These are phyloP conservation scores for Nothoprocta perdicaria DNA, from an alignment of 2,113 vertebrate species.

Conservation along the genomic window DNA sequence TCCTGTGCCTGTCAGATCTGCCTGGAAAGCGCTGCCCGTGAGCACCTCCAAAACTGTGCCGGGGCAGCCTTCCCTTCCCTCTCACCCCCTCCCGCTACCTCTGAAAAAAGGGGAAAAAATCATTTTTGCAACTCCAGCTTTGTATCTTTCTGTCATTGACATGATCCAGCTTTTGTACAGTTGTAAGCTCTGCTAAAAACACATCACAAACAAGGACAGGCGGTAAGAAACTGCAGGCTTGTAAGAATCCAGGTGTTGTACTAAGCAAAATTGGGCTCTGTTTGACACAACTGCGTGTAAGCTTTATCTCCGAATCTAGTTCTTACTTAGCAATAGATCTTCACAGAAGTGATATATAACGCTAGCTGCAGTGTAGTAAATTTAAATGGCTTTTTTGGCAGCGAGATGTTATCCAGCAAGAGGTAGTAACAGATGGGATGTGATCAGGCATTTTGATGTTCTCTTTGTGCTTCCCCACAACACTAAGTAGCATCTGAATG, in stretches of 20 bases:
- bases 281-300: conserved; percentile 45
- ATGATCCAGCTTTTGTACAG: neutral
- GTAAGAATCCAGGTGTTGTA: neutral
- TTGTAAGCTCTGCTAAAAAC: conserved; percentile 9
- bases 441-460: conserved; percentile 63
- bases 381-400: conserved; percentile 69
- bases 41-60: conserved; percentile 48
- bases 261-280: conserved; percentile 19
- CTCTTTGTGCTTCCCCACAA: conserved; percentile 59
- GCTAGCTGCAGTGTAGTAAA: conserved; percentile 62
- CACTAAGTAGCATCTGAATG: conserved; percentile 55
- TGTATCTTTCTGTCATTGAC: neutral
- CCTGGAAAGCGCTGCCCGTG: conserved; percentile 35
- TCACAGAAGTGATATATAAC: conserved; percentile 55
- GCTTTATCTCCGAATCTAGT: conserved; percentile 54
- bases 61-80: neutral
- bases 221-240: neutral
- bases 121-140: neutral
- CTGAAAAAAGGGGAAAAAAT: too few species aligned
- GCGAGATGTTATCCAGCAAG: conserved; percentile 56
- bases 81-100: neutral
- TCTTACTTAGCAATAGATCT: conserved; percentile 63
- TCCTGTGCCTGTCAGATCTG: conserved; percentile 65
- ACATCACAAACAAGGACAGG: neutral
- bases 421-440: conserved; percentile 59